Evolutionary conservation across 1,140 invertebrate species (phyloP).

Genomic region (Phthorimaea operculella): DNA sequence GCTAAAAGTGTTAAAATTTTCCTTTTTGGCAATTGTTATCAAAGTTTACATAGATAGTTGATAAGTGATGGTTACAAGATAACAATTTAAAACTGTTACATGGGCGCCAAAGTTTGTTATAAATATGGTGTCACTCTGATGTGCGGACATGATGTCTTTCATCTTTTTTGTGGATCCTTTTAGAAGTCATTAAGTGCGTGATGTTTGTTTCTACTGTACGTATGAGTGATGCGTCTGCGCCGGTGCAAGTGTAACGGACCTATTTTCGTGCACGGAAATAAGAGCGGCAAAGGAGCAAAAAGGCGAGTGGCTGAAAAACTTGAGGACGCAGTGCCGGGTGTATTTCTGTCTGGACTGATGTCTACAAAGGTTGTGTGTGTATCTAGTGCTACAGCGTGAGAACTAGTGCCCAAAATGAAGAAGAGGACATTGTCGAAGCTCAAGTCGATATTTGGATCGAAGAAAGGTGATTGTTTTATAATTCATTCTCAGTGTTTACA

Average conservation of each 20-base stretch:
- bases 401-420: slow-evolving; percentile 44
- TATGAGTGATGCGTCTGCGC: slow-evolving; percentile 61
- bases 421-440: slow-evolving; percentile 56
- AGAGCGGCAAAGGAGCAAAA: slow-evolving; percentile 66
- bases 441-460: slow-evolving; percentile 55
- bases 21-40: slow-evolving; percentile 18
- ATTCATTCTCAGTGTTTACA: slow-evolving; percentile 6
- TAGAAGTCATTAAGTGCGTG: slow-evolving; percentile 4
- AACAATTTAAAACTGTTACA: not conserved
- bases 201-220: slow-evolving; percentile 15
- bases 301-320: slow-evolving; percentile 59
- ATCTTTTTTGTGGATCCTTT: not conserved
- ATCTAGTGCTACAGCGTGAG: slow-evolving; percentile 28
- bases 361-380: slow-evolving; percentile 34
- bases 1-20: slow-evolving; percentile 14
- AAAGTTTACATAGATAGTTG: slow-evolving; percentile 18
- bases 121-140: not conserved
- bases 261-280: slow-evolving; percentile 68
- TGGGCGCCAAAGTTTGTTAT: not conserved
- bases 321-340: slow-evolving; percentile 55
- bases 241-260: slow-evolving; percentile 59
- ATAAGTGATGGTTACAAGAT: slow-evolving; percentile 12
- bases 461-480: slow-evolving; percentile 43
- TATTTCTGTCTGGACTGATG: slow-evolving; percentile 60
- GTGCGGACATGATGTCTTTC: not conserved